Conservation (phyloP, 2,797 vertebrate genomes). For the Galaxias olidus region DNA sequence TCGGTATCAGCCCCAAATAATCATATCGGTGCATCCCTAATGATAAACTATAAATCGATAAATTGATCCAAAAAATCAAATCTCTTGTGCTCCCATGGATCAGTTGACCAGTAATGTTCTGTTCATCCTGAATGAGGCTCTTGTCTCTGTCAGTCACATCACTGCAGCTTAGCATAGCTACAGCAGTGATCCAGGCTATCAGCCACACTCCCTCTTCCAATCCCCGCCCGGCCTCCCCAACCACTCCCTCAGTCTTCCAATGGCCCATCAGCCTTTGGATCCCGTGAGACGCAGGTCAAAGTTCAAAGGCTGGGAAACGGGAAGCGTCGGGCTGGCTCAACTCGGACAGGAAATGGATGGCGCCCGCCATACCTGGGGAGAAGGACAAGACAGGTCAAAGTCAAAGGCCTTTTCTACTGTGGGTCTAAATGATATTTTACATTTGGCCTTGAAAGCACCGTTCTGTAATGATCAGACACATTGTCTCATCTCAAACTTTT, state of each 20-base stretch:
- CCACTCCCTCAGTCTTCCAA: not conserved
- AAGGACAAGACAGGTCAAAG: conserved; percentile 16
- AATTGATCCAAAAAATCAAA: too few relatives aligned
- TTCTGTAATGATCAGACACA: too few relatives aligned
- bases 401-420: not conserved
- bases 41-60: too few relatives aligned
- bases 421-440: too few relatives aligned
- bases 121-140: too few relatives aligned
- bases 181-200: not conserved
- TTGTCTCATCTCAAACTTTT: too few relatives aligned
- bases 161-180: not conserved
- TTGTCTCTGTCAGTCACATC: not conserved
- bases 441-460: too few relatives aligned
- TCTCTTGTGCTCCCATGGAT: too few relatives aligned
- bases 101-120: too few relatives aligned
- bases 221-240: not conserved
- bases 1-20: too few relatives aligned
- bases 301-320: conserved; percentile 93
- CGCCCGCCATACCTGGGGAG: conserved; percentile 91
- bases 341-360: conserved; percentile 94
- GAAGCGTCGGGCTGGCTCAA: conserved; percentile 83
- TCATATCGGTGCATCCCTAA: too few relatives aligned
- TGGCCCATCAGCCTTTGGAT: conserved; percentile 12
- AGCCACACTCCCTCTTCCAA: not conserved
- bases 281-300: conserved; percentile 64